A percentile compares a stretch with the other conserved stretches of the same genome.
Conservation (phyloP, 1,140 invertebrate species). For the Drosophila grimshawi region DNA sequence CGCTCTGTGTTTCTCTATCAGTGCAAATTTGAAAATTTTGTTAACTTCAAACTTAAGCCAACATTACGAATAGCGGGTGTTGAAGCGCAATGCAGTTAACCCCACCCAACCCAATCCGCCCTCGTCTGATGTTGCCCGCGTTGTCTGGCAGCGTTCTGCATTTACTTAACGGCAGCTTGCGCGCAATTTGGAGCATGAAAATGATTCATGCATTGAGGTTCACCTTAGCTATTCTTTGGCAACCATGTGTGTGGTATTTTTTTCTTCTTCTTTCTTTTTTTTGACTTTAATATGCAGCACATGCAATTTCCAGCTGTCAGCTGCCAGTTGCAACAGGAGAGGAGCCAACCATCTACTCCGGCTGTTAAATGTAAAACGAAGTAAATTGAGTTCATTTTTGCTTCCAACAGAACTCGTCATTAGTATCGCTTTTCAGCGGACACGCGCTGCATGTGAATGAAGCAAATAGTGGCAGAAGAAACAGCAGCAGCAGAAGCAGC, state of each 20-base stretch:
- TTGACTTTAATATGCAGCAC: constrained; percentile 29
- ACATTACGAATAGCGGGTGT: constrained; percentile 60
- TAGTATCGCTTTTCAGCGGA: constrained; percentile 82
- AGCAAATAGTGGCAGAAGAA: constrained; percentile 29
- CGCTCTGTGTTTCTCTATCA: constrained; percentile 34
- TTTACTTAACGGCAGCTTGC: constrained; percentile 37
- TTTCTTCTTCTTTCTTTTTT: not conserved
- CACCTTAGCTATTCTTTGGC: constrained; percentile 40
- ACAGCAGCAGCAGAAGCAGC: not conserved
- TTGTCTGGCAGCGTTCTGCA: constrained; percentile 23
- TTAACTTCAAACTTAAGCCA: constrained; percentile 73
- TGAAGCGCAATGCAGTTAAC: constrained; percentile 48
- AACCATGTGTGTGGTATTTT: not conserved
- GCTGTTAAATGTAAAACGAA: constrained; percentile 66
- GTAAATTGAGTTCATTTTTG: constrained; percentile 83
- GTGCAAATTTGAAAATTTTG: constrained; percentile 68
- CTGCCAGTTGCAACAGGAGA: constrained; percentile 48
- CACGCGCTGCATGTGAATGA: constrained; percentile 72
- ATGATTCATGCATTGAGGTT: constrained; percentile 30
- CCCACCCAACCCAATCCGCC: not conserved
- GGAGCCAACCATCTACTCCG: not conserved
- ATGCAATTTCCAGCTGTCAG: constrained; percentile 79
- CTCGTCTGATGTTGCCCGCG: not conserved
- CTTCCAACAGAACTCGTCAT: constrained; percentile 78
- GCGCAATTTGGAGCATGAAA: constrained; percentile 47